A percentile compares a stretch with the other conserved stretches of the same genome.
These are phyloP conservation scores for Idris sp. DNA, from an alignment of 1,140 invertebrate species.

Conservation along the genomic window DNA sequence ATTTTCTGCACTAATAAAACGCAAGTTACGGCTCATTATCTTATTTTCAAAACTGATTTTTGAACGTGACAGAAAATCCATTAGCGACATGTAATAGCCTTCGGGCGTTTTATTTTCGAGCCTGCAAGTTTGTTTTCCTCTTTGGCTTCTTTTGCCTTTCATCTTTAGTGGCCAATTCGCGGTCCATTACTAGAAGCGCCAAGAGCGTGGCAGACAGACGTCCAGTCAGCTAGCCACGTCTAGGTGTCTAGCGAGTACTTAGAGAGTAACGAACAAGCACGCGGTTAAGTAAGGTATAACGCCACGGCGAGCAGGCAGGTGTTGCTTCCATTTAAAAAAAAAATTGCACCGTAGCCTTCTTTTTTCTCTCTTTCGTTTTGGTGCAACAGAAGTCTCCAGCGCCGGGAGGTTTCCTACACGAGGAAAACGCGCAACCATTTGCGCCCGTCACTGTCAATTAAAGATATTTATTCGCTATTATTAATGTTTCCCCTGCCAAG, in stretches of 20 bases:
- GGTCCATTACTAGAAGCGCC: conserved; percentile 58
- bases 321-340: conserved; percentile 42
- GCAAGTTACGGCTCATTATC: conserved; percentile 21
- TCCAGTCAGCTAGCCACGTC: conserved; percentile 57
- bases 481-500: conserved; percentile 40
- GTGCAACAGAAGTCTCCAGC: conserved; percentile 57
- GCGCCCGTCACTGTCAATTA: conserved; percentile 59
- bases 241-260: conserved; percentile 66
- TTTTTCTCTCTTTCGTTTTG: conserved; percentile 29
- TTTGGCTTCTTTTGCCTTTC: conserved; percentile 39
- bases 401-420: conserved; percentile 47
- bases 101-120: conserved; percentile 20
- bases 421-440: conserved; percentile 38
- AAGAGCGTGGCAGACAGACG: conserved; percentile 55
- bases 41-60: conserved; percentile 28
- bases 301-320: conserved; percentile 61
- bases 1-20: conserved; percentile 1
- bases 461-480: conserved; percentile 55
- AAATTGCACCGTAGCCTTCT: conserved; percentile 16
- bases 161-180: conserved; percentile 58
- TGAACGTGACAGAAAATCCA: conserved; percentile 29
- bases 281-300: conserved; percentile 68
- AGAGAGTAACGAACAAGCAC: conserved; percentile 68
- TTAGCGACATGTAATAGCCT: conserved; percentile 28
- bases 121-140: conserved; percentile 50